These are phyloP conservation scores for Bombyx huttoni DNA, from an alignment of 2,888 invertebrate genomes.

Conservation along the genomic window DNA sequence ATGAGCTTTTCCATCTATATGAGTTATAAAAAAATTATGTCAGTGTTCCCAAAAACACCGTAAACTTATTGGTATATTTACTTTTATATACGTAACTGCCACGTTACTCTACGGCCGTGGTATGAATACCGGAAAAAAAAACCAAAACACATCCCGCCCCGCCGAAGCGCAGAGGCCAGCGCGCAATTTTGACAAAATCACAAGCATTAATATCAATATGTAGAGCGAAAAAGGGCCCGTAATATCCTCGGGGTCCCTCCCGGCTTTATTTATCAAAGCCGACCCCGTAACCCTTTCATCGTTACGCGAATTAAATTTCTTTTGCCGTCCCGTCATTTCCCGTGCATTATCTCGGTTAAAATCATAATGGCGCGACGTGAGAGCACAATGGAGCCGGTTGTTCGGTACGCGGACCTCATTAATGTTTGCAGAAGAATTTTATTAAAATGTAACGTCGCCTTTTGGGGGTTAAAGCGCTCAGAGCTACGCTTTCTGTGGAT, in stretches of 20 bases:
- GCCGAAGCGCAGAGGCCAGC: slow-evolving; percentile 20
- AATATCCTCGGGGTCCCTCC: slow-evolving; percentile 58
- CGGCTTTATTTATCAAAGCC: slow-evolving; percentile 63
- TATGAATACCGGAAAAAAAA: slow-evolving; percentile 7
- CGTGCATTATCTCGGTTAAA: slow-evolving; percentile 70
- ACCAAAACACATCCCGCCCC: slow-evolving; percentile 15
- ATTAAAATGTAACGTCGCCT: slow-evolving; percentile 64
- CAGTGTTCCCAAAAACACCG: too few species aligned
- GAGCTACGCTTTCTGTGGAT: neutral
- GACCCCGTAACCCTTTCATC: slow-evolving; percentile 69
- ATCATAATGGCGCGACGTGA: slow-evolving; percentile 59
- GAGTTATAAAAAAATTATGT: too few species aligned
- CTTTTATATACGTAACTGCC: too few species aligned
- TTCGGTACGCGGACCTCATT: slow-evolving; percentile 53
- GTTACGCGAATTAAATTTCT: slow-evolving; percentile 72
- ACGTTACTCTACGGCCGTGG: too few species aligned
- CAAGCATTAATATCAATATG: slow-evolving; percentile 71
- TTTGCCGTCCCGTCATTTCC: slow-evolving; percentile 65
- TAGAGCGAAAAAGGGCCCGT: slow-evolving; percentile 60
- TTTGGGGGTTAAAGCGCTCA: slow-evolving; percentile 21
- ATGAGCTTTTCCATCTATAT: too few species aligned
- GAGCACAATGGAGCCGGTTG: slow-evolving; percentile 53
- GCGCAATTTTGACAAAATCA: slow-evolving; percentile 66
- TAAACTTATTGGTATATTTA: too few species aligned
- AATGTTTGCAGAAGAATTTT: slow-evolving; percentile 67